These are phyloP conservation scores for Progne subis DNA, from an alignment of 2,113 vertebrate genomes.

Conservation along the genomic window DNA sequence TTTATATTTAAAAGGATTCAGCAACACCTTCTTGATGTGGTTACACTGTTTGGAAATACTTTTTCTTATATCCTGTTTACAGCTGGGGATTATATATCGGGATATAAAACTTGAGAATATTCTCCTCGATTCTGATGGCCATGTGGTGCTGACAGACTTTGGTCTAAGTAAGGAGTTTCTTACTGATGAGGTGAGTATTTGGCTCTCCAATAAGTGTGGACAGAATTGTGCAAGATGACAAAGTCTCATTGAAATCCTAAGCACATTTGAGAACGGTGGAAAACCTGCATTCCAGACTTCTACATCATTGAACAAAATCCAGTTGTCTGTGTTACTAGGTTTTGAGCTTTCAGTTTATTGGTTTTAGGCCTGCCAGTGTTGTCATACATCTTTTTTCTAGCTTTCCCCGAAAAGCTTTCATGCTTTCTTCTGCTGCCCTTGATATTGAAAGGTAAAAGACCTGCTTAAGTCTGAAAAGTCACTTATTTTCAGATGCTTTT, in stretches of 20 bases:
- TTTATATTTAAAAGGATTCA: background rate
- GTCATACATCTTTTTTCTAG: background rate
- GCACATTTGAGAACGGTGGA: background rate
- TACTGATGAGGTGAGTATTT: conserved; percentile 88
- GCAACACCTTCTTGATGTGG: background rate
- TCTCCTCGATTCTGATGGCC: conserved; percentile 92
- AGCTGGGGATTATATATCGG: conserved; percentile 97
- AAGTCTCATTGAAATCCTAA: background rate
- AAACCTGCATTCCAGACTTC: background rate
- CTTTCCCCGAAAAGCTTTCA: background rate
- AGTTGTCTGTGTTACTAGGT: background rate
- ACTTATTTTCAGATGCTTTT: background rate
- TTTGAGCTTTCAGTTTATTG: background rate
- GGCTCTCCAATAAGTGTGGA: conserved; percentile 5
- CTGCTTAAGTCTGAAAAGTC: background rate
- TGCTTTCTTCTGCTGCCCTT: background rate
- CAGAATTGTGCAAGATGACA: background rate
- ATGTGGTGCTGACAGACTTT: conserved; percentile 97
- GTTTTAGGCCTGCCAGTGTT: background rate
- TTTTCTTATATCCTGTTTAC: conserved; percentile 48
- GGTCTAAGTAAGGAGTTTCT: conserved; percentile 98
- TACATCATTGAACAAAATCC: background rate
- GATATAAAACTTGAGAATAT: conserved; percentile 99
- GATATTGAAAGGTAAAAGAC: background rate
- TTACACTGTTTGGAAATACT: background rate